A percentile compares a stretch with the other conserved stretches of the same genome.
phyloP scores from a whole-genome alignment of 2,113 vertebrate genomes.

The Antechinus stuartii region DNA sequence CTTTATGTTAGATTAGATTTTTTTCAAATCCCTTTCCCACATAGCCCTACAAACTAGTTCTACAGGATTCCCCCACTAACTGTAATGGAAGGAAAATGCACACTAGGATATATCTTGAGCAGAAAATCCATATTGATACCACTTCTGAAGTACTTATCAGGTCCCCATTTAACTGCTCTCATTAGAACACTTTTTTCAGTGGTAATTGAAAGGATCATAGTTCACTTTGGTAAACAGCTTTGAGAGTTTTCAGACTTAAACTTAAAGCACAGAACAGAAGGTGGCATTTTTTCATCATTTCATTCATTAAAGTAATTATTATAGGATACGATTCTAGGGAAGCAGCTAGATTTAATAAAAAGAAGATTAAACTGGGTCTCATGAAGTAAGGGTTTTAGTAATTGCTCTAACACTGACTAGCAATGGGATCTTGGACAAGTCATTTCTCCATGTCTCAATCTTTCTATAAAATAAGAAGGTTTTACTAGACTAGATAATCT shows the following conservation, averaged over 20 bases:
- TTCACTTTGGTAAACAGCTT: not conserved
- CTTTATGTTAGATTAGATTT: not conserved
- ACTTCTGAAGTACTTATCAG: not conserved
- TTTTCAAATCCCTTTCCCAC: not conserved
- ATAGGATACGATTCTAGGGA: not conserved
- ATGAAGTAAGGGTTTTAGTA: not conserved
- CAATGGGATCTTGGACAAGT: not conserved
- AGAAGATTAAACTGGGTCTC: not conserved
- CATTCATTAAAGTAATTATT: conserved; percentile 5
- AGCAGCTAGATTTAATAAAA: not conserved
- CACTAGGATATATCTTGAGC: not conserved
- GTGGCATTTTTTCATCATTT: not conserved
- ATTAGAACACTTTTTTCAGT: not conserved
- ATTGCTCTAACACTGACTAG: not conserved
- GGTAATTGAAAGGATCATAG: not conserved
- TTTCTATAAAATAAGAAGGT: conserved; percentile 22
- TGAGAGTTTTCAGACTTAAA: not conserved
- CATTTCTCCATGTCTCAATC: conserved; percentile 1
- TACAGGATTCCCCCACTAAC: not conserved
- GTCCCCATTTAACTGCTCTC: not conserved
- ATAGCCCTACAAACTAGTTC: not conserved
- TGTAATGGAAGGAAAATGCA: not conserved
- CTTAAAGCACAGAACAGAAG: not conserved
- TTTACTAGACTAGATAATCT: not conserved
- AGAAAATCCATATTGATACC: not conserved